phyloP scores from a whole-genome alignment of 1,140 invertebrate species.

The Drosophila yakuba region DNA sequence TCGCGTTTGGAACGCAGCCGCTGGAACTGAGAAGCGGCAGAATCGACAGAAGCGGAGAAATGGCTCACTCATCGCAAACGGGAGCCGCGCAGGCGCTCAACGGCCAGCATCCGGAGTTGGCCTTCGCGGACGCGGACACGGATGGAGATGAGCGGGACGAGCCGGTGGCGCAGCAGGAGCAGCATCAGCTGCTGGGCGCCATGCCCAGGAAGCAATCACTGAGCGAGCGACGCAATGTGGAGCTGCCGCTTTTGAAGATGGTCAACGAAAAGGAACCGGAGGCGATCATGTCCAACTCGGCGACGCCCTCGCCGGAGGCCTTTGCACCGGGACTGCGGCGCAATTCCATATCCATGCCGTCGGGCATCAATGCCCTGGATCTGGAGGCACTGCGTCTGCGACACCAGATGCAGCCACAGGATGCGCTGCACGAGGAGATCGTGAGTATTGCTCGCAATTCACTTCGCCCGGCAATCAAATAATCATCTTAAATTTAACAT shows the following conservation, averaged over 20 bases:
- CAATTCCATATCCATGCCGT: constrained; percentile 79
- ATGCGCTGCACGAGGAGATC: constrained; percentile 73
- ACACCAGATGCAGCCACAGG: constrained; percentile 79
- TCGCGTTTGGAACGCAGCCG: constrained; percentile 29
- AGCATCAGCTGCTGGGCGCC: background rate
- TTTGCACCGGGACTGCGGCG: constrained; percentile 63
- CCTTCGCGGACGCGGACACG: constrained; percentile 52
- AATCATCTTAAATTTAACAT: too few species aligned
- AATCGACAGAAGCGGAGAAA: background rate
- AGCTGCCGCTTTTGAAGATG: constrained; percentile 46
- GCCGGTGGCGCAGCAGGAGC: background rate
- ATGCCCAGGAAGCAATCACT: constrained; percentile 44
- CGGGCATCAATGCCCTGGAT: constrained; percentile 76
- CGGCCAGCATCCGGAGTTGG: constrained; percentile 34
- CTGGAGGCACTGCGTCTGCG: constrained; percentile 69
- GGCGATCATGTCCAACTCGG: background rate
- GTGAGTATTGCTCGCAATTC: constrained; percentile 50
- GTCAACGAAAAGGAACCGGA: constrained; percentile 56
- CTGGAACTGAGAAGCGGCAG: constrained; percentile 8
- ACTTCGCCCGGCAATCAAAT: too few species aligned
- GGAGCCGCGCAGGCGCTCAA: constrained; percentile 60
- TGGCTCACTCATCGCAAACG: constrained; percentile 4
- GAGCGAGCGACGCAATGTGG: constrained; percentile 54
- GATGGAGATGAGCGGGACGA: constrained; percentile 3
- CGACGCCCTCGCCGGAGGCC: constrained; percentile 24